Base-by-base conservation (phyloP, 1,140 invertebrate genomes). In the Lasaia peninsularis region DNA sequence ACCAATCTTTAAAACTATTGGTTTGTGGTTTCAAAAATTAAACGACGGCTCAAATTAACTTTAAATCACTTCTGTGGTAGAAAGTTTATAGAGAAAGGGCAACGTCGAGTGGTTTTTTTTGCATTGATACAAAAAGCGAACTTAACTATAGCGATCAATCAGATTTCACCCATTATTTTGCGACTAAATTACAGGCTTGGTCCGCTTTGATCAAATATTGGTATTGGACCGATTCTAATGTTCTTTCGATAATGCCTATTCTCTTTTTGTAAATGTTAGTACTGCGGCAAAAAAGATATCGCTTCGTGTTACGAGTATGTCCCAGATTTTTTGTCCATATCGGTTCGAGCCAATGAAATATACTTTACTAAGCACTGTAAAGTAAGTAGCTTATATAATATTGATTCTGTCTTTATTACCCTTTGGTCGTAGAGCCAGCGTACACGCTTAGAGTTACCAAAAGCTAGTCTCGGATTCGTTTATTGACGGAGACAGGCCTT, bases 11-110 rank as follows among this genome's bases (percentile, higher is more conserved):
- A 63, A 56, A 34, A n/a, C 24, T n/a, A 34, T 37, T 6, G 20
- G 24, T 44, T 61, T 21, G 49, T 7, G 32, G 44, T 48, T 28
- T 18, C 35, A 9, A 40, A 34, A 59, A 49, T 48, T 56, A 56
- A 59, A 48, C 20, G 20, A 49, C 35, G 35, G 24, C 31, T 60
- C 52, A 68, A 63, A 68, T 66, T 63, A 61, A 69, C 55, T 63
- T 62, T 52, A 53, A 35, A 52, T 24, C 34, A 70, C 58, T 62
- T 67, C 8, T 69, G 71, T 67, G 74, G 63, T 80, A 80, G 73
- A 78, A 81, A 80, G 78, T 68, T 67, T 56, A 71, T 50, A 72
- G 74, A 77, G 75, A 84, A 84, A 84, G 77, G 80, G 74, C 73
- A 57, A 63, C 58, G 70, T 55, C 50, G 70, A 73, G 70, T 71